Evolutionary conservation across 2,113 vertebrate species (phyloP), one percentile per base, ranked within the genome.

Genomic region (Rhabdomys dilectus): DNA sequence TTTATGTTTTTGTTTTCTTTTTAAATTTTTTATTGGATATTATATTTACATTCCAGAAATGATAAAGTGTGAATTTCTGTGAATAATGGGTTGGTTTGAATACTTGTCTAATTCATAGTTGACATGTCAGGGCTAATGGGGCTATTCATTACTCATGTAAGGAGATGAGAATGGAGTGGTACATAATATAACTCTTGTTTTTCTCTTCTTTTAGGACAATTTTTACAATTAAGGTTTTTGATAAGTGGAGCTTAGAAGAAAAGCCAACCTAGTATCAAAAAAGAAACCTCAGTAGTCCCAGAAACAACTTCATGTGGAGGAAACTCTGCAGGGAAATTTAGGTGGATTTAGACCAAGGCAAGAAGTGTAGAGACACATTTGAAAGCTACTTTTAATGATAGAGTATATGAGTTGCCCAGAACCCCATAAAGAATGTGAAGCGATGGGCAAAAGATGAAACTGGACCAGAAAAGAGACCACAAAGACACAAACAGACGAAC

Each of bases 91-190:
- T 45, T 78, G 26, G 42, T 66, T 29, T 73, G 5, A 2, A 4
- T 48, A 48, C 21, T n/a, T 12, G 6, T 22, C 7, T 48, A 29
- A 64, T 84, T n/a, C 11, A 3, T 22, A 22, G 29, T 8, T 9
- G 36, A 39, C 12, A 29, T 4, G 11, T 16, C 15, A 19, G 0
- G 3, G 53, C 7, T 16, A 39, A 31, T 7, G 3, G 10, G 10
- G n/a, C 5, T 70, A 8, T 29, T 15, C 22, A 22, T 31, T 48
- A 48, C 31, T 39, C 3, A 26, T 31, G 5, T 16, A 75, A 56
- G 56, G 15, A 56, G 5, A 19, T 24, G 15, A 2, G 9, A 4
- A 62, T 60, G 53, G 15, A 5, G 5, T 36, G 12, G 34, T 11
- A 31, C 24, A 13, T 1, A 8, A 17, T 13, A 26, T 16, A 81